Conservation (phyloP, 2,113 vertebrate species). For the Colinus virginianus region DNA sequence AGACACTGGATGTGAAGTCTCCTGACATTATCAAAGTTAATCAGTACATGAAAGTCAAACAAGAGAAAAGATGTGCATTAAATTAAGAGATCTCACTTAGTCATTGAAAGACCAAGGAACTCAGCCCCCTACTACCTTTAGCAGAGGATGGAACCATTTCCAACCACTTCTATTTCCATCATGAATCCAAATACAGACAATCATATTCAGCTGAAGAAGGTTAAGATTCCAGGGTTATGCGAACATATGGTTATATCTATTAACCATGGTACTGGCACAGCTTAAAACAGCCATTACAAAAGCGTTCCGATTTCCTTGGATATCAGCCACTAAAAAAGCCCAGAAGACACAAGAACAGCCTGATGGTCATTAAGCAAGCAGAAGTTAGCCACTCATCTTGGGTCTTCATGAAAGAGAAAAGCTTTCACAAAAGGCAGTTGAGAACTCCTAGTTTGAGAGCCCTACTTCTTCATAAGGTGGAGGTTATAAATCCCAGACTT, state of each 20-base stretch:
- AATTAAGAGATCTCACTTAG: not conserved
- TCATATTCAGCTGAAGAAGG: not conserved
- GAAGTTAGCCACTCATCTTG: not conserved
- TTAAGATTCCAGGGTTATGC: not conserved
- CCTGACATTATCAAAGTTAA: not conserved
- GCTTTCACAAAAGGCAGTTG: not conserved
- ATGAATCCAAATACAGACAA: not conserved
- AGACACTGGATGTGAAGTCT: not conserved
- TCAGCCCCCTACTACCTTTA: not conserved
- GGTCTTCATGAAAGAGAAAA: not conserved
- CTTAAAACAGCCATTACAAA: not conserved
- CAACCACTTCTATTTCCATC: not conserved
- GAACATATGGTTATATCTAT: not conserved
- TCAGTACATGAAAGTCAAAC: fast-evolving
- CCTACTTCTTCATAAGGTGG: not conserved
- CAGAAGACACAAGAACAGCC: not conserved
- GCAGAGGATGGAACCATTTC: not conserved
- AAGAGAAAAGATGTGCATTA: not conserved
- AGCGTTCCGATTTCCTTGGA: not conserved
- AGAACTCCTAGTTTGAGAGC: fast-evolving
- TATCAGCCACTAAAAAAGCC: not conserved
- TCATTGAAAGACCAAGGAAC: not conserved
- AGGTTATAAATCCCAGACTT: not conserved
- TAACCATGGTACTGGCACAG: not conserved
- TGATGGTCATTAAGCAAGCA: not conserved